Percentiles rank a stretch among this genome's conserved stretches.
These are phyloP conservation scores for Phania funesta DNA, from an alignment of 2,888 invertebrate genomes.

Conservation along the genomic window DNA sequence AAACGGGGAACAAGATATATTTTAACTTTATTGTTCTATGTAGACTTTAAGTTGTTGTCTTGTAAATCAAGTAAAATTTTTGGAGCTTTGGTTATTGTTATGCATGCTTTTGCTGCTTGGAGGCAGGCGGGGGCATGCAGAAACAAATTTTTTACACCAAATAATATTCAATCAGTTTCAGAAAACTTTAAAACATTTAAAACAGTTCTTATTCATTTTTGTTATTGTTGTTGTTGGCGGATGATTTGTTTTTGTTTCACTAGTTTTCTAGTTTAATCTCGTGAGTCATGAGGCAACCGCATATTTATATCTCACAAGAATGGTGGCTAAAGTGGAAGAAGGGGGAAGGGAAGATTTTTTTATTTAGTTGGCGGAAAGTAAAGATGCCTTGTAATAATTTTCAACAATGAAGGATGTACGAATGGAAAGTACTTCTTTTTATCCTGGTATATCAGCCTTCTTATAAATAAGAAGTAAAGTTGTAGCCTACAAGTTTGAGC, in stretches of 20 bases:
- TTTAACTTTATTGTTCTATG: slow-evolving; percentile 48
- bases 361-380: neutral
- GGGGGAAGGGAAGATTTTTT: neutral
- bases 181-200: slow-evolving; percentile 63
- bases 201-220: slow-evolving; percentile 42
- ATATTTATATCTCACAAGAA: slow-evolving; percentile 39
- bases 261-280: slow-evolving; percentile 55
- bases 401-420: neutral
- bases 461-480: no score
- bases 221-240: neutral
- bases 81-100: neutral
- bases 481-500: no score
- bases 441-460: no score
- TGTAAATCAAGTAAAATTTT: slow-evolving; percentile 51
- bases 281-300: slow-evolving; percentile 56
- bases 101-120: neutral
- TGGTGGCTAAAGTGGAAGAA: neutral
- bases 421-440: neutral
- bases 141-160: slow-evolving; percentile 57
- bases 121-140: neutral
- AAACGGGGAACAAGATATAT: neutral
- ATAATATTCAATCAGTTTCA: slow-evolving; percentile 67
- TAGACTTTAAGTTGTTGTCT: slow-evolving; percentile 50
- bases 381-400: neutral
- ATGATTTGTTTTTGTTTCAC: slow-evolving; percentile 25